A percentile compares a stretch with the other conserved stretches of the same genome.
phyloP scores from a whole-genome alignment of 2,888 invertebrate species.

The Drosophila anomalata region DNA sequence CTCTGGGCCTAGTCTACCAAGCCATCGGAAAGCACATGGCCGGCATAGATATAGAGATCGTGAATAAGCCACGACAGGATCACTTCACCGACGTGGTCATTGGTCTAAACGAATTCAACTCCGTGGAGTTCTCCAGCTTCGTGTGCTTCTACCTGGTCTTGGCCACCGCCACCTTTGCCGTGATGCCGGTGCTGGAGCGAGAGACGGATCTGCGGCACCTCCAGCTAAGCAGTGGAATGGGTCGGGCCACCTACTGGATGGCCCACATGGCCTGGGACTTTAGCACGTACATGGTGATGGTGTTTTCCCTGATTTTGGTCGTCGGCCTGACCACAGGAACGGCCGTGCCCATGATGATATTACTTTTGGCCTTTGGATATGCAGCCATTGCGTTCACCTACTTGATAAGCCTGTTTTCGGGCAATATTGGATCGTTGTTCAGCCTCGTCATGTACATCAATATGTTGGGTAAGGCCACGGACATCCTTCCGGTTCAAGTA shows the following conservation, averaged over 20 bases:
- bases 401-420: conserved; percentile 8
- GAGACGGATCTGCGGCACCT: conserved; percentile 88
- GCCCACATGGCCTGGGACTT: conserved; percentile 86
- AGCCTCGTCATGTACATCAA: conserved; percentile 26
- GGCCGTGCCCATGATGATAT: neutral
- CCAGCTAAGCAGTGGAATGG: conserved; percentile 89
- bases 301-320: neutral
- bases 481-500: neutral
- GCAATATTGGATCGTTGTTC: conserved; percentile 11
- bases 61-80: conserved; percentile 88
- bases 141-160: conserved; percentile 83
- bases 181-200: conserved; percentile 87
- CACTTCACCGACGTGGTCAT: fast-evolving
- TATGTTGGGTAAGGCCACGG: conserved; percentile 19
- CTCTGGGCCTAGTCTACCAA: conserved; percentile 47
- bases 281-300: conserved; percentile 16
- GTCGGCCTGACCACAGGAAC: fast-evolving
- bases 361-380: conserved; percentile 38
- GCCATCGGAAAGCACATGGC: conserved; percentile 34
- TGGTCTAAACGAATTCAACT: fast-evolving
- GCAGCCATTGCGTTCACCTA: conserved; percentile 29
- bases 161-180: conserved; percentile 83
- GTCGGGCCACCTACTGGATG: conserved; percentile 88
- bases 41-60: conserved; percentile 77
- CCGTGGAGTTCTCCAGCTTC: conserved; percentile 1